phyloP scores from a whole-genome alignment of 2,797 vertebrate genomes.

The Lates japonicus region DNA sequence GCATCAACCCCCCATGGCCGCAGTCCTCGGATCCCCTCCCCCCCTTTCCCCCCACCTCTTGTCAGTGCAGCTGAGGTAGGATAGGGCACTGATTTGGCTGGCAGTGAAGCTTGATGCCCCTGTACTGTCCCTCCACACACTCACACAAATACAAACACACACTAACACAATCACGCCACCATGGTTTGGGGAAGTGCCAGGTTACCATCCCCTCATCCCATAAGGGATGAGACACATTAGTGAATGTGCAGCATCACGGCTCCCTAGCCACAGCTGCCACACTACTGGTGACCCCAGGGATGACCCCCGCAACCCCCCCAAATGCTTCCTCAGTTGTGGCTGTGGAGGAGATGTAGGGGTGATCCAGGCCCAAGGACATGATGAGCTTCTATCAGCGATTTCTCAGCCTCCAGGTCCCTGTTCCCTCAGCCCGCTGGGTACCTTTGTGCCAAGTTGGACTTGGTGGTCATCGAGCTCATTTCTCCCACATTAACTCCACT shows the following conservation, averaged over 20 bases:
- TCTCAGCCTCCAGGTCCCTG: conserved; percentile 64
- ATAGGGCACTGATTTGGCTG: conserved; percentile 78
- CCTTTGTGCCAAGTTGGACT: conserved; percentile 76
- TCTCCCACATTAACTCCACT: conserved; percentile 81
- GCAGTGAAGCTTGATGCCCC: conserved; percentile 51
- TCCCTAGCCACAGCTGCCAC: conserved; percentile 74
- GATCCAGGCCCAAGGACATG: conserved; percentile 76
- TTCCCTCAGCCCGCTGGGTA: conserved; percentile 37
- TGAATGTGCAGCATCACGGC: conserved; percentile 69
- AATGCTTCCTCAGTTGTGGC: conserved; percentile 21
- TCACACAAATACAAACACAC: conserved; percentile 37
- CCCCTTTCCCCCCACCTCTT: background rate
- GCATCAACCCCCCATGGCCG: conserved; percentile 35
- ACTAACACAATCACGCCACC: conserved; percentile 53
- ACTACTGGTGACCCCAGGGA: conserved; percentile 66
- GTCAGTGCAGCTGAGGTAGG: conserved; percentile 68
- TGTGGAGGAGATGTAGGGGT: conserved; percentile 52
- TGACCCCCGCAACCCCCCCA: conserved; percentile 63
- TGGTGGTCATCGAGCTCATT: conserved; percentile 76
- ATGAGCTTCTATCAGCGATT: conserved; percentile 74
- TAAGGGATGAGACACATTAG: conserved; percentile 79
- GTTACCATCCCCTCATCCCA: conserved; percentile 73
- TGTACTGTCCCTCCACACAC: conserved; percentile 28
- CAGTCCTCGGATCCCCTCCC: conserved; percentile 14
- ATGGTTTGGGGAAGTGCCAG: conserved; percentile 76